Conservation (phyloP, 2,888 invertebrate genomes). For the Ypsolopha sequella region DNA sequence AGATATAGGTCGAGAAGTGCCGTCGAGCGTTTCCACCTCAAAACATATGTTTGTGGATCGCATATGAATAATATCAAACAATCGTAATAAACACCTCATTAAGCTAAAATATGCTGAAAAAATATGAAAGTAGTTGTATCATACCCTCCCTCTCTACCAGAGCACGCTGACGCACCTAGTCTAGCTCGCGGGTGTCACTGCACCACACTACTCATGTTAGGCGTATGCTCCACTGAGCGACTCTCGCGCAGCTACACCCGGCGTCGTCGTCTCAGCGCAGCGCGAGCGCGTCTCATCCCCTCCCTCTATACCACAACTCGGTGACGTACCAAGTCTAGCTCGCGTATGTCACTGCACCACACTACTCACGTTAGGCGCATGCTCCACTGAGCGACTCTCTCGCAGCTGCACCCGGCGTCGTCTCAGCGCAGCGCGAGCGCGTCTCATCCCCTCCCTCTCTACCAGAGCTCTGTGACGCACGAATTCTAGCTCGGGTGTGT, state of each 20-base stretch:
- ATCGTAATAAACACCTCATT: too few relatives aligned
- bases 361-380: neutral
- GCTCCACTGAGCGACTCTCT: constrained; percentile 31
- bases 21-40: too few relatives aligned
- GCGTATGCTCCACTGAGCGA: neutral
- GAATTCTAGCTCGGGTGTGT: constrained; percentile 80
- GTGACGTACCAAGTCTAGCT: neutral
- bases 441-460: constrained; percentile 84
- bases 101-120: too few relatives aligned
- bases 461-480: constrained; percentile 85
- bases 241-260: constrained; percentile 21
- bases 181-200: neutral
- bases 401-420: constrained; percentile 77
- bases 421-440: constrained; percentile 82
- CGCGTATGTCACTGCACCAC: neutral
- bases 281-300: neutral
- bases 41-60: too few relatives aligned
- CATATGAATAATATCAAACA: neutral
- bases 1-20: too few relatives aligned
- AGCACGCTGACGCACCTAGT: neutral
- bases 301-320: too few relatives aligned
- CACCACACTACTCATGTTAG: neutral
- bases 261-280: neutral
- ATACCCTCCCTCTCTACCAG: too few relatives aligned
- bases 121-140: neutral